Conservation (phyloP, 2,113 vertebrate species). For the Protobothrops mucrosquamatus region DNA sequence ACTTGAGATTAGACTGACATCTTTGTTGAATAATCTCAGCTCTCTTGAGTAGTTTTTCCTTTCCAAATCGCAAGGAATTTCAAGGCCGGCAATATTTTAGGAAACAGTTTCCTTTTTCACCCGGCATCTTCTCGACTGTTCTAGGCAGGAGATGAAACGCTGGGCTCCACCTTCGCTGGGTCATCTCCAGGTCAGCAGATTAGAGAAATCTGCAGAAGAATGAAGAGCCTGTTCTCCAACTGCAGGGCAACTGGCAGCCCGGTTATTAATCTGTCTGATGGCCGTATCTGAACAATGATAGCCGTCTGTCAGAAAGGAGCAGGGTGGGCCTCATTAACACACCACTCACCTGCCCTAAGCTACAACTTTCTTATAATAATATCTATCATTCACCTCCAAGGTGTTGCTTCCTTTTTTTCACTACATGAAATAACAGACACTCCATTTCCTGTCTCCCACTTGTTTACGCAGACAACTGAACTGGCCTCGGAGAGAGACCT, state of each 20-base stretch:
- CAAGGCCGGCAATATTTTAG: slow-evolving; percentile 6
- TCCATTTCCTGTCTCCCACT: slow-evolving; percentile 58
- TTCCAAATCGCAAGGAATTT: slow-evolving; percentile 16
- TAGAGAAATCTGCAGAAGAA: slow-evolving; percentile 70
- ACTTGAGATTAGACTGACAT: slow-evolving; percentile 35
- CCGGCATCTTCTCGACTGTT: slow-evolving; percentile 62
- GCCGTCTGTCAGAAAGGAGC: slow-evolving; percentile 84
- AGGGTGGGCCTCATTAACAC: slow-evolving; percentile 83
- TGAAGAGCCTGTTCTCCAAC: slow-evolving; percentile 60
- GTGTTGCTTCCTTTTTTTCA: slow-evolving; percentile 68
- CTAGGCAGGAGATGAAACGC: slow-evolving; percentile 68
- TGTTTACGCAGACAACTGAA: slow-evolving; percentile 56
- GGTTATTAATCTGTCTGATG: slow-evolving; percentile 68
- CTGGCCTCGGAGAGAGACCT: slow-evolving; percentile 14
- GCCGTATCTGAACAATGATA: slow-evolving; percentile 76
- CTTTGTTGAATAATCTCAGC: slow-evolving; percentile 38
- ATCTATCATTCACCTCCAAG: slow-evolving; percentile 76
- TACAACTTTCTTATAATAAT: slow-evolving; percentile 80
- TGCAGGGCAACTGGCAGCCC: slow-evolving; percentile 75
- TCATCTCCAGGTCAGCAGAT: slow-evolving; percentile 76
- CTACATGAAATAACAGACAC: slow-evolving; percentile 67
- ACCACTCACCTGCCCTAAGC: slow-evolving; percentile 81
- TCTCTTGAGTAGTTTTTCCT: slow-evolving; percentile 21
- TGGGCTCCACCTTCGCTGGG: slow-evolving; percentile 70
- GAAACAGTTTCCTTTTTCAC: background rate